Percentiles rank a stretch among this genome's conserved stretches.
phyloP scores from a whole-genome alignment of 2,888 invertebrate species.

The Meganola albula region DNA sequence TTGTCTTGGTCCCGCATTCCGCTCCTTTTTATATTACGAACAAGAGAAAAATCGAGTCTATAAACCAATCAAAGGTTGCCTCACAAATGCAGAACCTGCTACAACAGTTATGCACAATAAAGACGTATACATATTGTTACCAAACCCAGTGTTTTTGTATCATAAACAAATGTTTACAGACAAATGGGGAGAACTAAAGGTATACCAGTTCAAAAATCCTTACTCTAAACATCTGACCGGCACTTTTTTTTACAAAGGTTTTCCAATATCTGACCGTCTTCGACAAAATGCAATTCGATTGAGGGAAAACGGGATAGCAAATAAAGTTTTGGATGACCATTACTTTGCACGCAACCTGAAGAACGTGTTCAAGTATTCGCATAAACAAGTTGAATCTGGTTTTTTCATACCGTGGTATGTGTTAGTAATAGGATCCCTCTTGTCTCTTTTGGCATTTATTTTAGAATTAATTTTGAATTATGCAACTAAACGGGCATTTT shows the following conservation, averaged over 20 bases:
- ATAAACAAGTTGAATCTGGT: too few species aligned
- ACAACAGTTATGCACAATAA: slow-evolving; percentile 13
- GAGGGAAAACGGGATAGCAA: slow-evolving; percentile 18
- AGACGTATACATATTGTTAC: slow-evolving; percentile 12
- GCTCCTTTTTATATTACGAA: slow-evolving; percentile 15
- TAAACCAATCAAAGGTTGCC: slow-evolving; percentile 17
- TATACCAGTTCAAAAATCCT: slow-evolving; percentile 16
- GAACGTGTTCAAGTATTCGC: too few species aligned
- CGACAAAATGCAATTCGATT: slow-evolving; percentile 11
- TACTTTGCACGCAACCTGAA: slow-evolving; percentile 12
- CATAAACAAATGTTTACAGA: slow-evolving; percentile 14
- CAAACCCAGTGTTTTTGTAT: slow-evolving; percentile 12
- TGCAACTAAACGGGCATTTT: too few species aligned
- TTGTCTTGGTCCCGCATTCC: slow-evolving; percentile 40
- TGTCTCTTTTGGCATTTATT: too few species aligned
- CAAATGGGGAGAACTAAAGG: slow-evolving; percentile 17
- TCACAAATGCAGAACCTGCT: slow-evolving; percentile 8
- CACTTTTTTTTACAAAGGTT: slow-evolving; percentile 23
- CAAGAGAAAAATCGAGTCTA: not conserved
- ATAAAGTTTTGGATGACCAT: slow-evolving; percentile 13
- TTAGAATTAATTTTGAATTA: too few species aligned
- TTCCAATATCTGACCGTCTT: slow-evolving; percentile 12
- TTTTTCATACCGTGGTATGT: too few species aligned
- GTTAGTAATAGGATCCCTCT: too few species aligned
- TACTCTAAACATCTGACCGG: slow-evolving; percentile 7